Base-by-base conservation (phyloP, 2,113 vertebrate species). In the Phasianus colchicus region DNA sequence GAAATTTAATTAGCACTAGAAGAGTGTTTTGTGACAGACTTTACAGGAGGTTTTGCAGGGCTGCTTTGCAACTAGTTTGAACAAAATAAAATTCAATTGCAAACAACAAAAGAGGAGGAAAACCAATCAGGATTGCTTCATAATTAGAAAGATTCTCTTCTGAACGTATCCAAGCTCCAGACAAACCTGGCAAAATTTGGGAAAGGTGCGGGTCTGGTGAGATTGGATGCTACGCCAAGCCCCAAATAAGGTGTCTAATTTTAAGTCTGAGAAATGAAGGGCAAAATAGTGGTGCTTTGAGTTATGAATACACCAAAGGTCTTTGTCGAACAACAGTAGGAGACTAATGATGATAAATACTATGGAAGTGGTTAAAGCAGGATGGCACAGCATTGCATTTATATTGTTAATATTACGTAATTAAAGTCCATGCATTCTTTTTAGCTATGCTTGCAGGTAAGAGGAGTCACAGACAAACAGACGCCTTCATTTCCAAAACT, bases 261-360 rank as follows among this genome's bases (percentile, higher is more conserved):
- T 76, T 73, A 73, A 83, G 84, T 71, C 84, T 83, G 74, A 77
- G 87, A 89, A 88, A 47, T 77, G 88, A 95, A 89, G 24, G 40
- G 43, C 67, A 42, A 61, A 84, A 63, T 45, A 36, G 5, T 48
- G 42, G n/a, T 84, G 80, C 63, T 85, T 73, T 93, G 87, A 91
- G 82, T 91, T 80, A 89, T 64, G 60, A 70, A 43, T 24, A 17
- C 69, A 40, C 38, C 80, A 88, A 80, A 72, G 67, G 25, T 79
- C 78, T 94, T 75, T 75, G 81, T 77, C 85, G 76, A 92, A 75
- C 87, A 93, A 30, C 70, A 71, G 30, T 64, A 81, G 3, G 60
- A 81, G 64, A 73, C 73, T 95, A 86, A 94, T 4, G 29, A 86
- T 91, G 86, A 93, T 64, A 94, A 95, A 96, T 88, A 93, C 16